Evolutionary conservation across 2,888 invertebrate genomes (phyloP).

Genomic region (Drosophila algonquin): DNA sequence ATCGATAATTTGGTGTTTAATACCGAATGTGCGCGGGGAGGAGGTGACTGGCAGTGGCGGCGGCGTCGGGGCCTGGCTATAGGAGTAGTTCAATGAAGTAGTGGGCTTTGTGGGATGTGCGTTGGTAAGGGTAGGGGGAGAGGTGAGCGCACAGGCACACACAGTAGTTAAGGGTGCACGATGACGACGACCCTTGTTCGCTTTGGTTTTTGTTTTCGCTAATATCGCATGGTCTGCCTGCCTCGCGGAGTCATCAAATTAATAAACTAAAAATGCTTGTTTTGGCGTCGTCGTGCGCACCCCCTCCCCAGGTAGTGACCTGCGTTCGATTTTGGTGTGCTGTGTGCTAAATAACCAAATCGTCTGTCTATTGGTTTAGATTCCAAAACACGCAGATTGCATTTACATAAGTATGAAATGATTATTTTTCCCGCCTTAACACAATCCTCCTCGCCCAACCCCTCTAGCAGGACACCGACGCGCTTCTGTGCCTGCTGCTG

Average conservation of each 20-base stretch:
- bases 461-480: constrained; percentile 75
- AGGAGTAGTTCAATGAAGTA: constrained; percentile 41
- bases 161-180: constrained; percentile 44
- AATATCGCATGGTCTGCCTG: constrained; percentile 7
- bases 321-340: constrained; percentile 52
- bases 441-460: constrained; percentile 74
- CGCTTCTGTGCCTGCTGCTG: too few species aligned
- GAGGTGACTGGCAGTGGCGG: constrained; percentile 35
- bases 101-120: constrained; percentile 28
- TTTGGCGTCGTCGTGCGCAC: constrained; percentile 58
- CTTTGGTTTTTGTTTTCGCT: constrained; percentile 44
- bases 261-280: constrained; percentile 75
- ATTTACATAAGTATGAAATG: constrained; percentile 79
- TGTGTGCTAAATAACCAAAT: constrained; percentile 68
- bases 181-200: constrained; percentile 34
- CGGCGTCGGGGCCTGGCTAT: constrained; percentile 15
- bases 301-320: not conserved
- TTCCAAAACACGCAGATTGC: constrained; percentile 74
- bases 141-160: constrained; percentile 1
- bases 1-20: constrained; percentile 82
- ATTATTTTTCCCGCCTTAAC: constrained; percentile 79
- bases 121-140: constrained; percentile 8
- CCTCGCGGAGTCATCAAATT: constrained; percentile 55
- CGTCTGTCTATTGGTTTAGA: constrained; percentile 78
- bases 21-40: constrained; percentile 45